Evolutionary conservation across 92 coral and sea anemone species (phyloP).

Genomic region (Parazoanthus darwini): DNA sequence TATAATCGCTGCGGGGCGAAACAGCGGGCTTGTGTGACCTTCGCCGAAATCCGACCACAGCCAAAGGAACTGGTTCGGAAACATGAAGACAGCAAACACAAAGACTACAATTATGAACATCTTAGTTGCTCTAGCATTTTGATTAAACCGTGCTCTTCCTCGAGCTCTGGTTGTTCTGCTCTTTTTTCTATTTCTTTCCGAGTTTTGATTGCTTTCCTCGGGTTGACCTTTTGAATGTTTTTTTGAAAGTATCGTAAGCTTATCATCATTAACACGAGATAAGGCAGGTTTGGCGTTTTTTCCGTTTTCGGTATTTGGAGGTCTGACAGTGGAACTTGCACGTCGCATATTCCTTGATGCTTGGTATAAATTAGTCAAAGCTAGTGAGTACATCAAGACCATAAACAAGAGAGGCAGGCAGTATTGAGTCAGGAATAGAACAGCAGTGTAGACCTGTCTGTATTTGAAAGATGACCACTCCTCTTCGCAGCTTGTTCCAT

Average conservation of each 20-base stretch:
- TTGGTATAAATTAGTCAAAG: slow-evolving; percentile 48
- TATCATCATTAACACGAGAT: not conserved
- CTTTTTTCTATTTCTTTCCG: not conserved
- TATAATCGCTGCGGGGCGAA: slow-evolving; percentile 23
- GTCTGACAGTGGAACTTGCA: not conserved
- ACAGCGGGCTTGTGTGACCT: slow-evolving; percentile 11
- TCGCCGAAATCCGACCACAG: slow-evolving; percentile 31
- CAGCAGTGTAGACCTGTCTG: slow-evolving; percentile 66
- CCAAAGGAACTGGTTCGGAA: slow-evolving; percentile 51
- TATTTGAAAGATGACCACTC: slow-evolving; percentile 61
- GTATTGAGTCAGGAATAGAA: slow-evolving; percentile 64
- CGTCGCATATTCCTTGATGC: not conserved
- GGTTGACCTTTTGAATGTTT: not conserved
- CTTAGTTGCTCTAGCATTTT: slow-evolving; percentile 44
- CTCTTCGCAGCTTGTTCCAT: slow-evolving; percentile 57
- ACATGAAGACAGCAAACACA: slow-evolving; percentile 43
- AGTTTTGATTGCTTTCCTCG: not conserved
- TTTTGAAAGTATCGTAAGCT: too few species aligned
- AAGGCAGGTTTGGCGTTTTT: not conserved
- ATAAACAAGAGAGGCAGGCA: slow-evolving; percentile 66
- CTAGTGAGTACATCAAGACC: slow-evolving; percentile 60
- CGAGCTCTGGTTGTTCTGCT: not conserved
- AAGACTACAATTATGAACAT: slow-evolving; percentile 48
- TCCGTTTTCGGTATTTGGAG: not conserved
- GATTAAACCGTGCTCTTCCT: slow-evolving; percentile 16